Base-by-base conservation (phyloP, 2,888 invertebrate genomes). In the Tetrapedia diversipes region DNA sequence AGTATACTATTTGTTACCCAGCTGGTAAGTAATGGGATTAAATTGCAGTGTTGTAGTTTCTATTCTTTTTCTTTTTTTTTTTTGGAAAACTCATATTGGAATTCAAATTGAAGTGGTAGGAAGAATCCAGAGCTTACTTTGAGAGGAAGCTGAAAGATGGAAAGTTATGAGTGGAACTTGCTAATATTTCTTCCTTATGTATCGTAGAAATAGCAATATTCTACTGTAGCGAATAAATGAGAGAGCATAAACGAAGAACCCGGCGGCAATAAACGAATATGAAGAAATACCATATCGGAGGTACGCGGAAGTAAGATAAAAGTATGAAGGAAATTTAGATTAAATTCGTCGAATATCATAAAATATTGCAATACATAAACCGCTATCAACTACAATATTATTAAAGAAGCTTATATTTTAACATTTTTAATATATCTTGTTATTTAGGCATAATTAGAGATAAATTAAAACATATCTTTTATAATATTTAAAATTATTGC, bases 211-310 rank as follows among this genome's bases (percentile, higher is more conserved):
- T 19, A 57, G 29, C 4, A 54, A 49, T 29, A 27, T 16, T 16
- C 43, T 16, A n/a, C n/a, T n/a, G n/a, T n/a, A n/a, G 19, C 34
- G 27, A 37, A 53, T 54, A 63, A 54, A 54, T 47, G 45, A 29
- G 8, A 54, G 16, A 6, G 19, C 11, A 61, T 54, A 47, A 61
- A 69, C 27, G 61, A 19, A 45, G 54, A 8, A 29, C 27, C 54
- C 39, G 10, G 61, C 11, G 45, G 61, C 54, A 16, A 51, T 47
- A 47, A 41, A 45, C 29, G 7, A 61, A 32, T 69, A 61, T 54
- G 45, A 45, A n/a, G 10, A 22, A 49, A 39, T n/a, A 57, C 7
- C 53, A 0, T 27, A 4, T 37, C 7, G 16, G 8, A 8, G 24
- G 3, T 27, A 47, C 22, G 7, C 1, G 11, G 11, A 29, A 22